Evolutionary conservation across 2,888 invertebrate species (phyloP).

Genomic region (Pinctada fucata): DNA sequence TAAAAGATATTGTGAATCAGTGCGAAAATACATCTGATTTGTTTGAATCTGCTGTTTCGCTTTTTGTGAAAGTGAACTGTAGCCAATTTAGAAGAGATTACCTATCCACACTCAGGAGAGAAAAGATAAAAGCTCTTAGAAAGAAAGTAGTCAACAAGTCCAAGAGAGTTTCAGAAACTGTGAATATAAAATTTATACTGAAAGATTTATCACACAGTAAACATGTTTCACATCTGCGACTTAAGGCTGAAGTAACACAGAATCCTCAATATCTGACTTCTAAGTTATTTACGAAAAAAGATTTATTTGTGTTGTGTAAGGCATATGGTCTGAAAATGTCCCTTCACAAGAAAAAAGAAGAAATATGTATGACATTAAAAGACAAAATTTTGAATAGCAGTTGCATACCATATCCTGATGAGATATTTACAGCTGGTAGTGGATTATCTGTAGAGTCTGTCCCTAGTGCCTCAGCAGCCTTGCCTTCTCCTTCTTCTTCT

Average conservation of each 20-base stretch:
- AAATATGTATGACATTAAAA: not conserved
- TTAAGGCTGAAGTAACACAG: slow-evolving; percentile 2
- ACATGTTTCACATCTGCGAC: slow-evolving; percentile 1
- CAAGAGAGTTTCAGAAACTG: slow-evolving; percentile 3
- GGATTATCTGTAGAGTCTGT: not conserved
- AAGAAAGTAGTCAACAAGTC: slow-evolving; percentile 17
- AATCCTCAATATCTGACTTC: not conserved
- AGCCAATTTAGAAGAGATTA: slow-evolving; percentile 17
- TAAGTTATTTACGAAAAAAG: not conserved
- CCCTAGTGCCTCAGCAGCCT: not conserved
- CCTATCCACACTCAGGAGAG: not conserved
- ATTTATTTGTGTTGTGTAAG: not conserved
- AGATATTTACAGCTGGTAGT: not conserved
- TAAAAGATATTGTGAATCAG: not conserved
- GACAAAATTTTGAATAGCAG: not conserved
- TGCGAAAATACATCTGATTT: slow-evolving; percentile 13
- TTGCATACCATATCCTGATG: not conserved
- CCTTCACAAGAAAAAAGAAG: not conserved
- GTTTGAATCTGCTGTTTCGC: not conserved
- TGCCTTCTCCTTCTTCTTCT: slow-evolving; percentile 12
- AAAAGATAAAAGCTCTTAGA: slow-evolving; percentile 14
- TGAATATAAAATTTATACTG: slow-evolving; percentile 21
- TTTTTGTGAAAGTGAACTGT: not conserved
- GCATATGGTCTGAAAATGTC: not conserved
- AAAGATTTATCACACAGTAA: not conserved